Conservation (phyloP, 1,140 invertebrate genomes). For the Dryas iulia region DNA sequence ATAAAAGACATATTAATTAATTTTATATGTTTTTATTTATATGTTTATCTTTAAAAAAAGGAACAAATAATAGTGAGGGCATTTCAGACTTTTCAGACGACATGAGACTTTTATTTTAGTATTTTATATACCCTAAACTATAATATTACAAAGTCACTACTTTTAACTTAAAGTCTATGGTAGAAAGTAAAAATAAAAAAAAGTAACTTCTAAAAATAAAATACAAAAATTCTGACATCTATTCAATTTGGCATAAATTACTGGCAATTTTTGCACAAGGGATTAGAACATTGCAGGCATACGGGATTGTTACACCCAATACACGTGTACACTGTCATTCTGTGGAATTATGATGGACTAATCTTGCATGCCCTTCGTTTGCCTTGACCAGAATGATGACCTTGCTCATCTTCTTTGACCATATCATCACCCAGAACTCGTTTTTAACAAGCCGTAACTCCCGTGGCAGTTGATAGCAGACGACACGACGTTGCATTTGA, state of each 20-base stretch:
- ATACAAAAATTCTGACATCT: conserved; percentile 41
- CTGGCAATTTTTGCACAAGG: conserved; percentile 39
- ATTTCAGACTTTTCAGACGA: too few species aligned
- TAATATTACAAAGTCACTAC: too few species aligned
- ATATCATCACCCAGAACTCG: conserved; percentile 38
- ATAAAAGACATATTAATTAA: conserved; percentile 34
- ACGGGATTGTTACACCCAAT: conserved; percentile 38
- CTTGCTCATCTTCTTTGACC: conserved; percentile 34
- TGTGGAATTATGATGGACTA: conserved; percentile 36
- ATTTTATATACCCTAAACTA: too few species aligned
- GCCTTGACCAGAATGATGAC: conserved; percentile 29
- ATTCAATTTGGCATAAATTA: conserved; percentile 40
- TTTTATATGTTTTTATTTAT: too few species aligned
- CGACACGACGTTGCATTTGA: conserved; percentile 42
- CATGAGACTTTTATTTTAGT: too few species aligned
- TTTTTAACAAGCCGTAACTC: conserved; percentile 30
- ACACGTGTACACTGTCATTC: conserved; percentile 39
- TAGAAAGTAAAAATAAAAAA: conserved; percentile 36
- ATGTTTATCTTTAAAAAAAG: too few species aligned
- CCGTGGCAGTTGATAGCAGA: conserved; percentile 35
- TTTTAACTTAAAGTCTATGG: too few species aligned
- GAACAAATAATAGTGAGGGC: too few species aligned
- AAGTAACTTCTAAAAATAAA: conserved; percentile 30
- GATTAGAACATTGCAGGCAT: conserved; percentile 40
- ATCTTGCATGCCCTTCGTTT: conserved; percentile 40